phyloP scores from a whole-genome alignment of 1,140 invertebrate genomes.

The Holotrichia oblita region DNA sequence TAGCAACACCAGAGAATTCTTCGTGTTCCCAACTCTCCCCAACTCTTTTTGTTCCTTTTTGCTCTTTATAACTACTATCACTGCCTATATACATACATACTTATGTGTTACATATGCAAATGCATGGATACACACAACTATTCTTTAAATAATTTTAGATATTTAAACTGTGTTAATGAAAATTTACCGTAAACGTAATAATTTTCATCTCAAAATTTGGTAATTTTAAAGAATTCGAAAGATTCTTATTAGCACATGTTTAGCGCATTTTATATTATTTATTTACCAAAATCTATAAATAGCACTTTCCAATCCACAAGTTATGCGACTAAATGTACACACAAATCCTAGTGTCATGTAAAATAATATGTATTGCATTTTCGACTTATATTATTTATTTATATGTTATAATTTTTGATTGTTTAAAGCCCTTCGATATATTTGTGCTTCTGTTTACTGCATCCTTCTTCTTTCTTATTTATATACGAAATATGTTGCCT shows the following conservation, averaged over 20 bases:
- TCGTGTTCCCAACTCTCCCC: too few relatives aligned
- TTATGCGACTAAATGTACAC: not conserved
- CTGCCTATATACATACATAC: too few relatives aligned
- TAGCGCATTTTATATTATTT: too few relatives aligned
- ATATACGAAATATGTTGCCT: conserved; percentile 4
- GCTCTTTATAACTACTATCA: not conserved
- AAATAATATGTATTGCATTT: conserved; percentile 10
- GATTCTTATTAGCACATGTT: too few relatives aligned
- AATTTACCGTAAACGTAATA: not conserved
- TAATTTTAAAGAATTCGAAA: too few relatives aligned
- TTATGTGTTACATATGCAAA: not conserved
- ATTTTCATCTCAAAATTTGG: not conserved
- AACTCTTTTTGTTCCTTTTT: not conserved
- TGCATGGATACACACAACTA: not conserved
- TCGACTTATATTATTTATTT: conserved; percentile 5
- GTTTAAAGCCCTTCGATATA: conserved; percentile 22
- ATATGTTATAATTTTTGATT: conserved; percentile 43
- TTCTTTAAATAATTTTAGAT: not conserved
- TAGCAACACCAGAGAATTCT: too few relatives aligned
- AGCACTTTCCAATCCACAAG: not conserved
- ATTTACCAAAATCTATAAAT: not conserved
- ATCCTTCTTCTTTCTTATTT: conserved; percentile 30
- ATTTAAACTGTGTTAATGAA: not conserved
- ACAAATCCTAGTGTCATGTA: not conserved
- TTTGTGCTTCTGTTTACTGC: conserved; percentile 42